Conservation (phyloP, 64 coral and sea anemone species). For the Catalaphyllia jardinei region DNA sequence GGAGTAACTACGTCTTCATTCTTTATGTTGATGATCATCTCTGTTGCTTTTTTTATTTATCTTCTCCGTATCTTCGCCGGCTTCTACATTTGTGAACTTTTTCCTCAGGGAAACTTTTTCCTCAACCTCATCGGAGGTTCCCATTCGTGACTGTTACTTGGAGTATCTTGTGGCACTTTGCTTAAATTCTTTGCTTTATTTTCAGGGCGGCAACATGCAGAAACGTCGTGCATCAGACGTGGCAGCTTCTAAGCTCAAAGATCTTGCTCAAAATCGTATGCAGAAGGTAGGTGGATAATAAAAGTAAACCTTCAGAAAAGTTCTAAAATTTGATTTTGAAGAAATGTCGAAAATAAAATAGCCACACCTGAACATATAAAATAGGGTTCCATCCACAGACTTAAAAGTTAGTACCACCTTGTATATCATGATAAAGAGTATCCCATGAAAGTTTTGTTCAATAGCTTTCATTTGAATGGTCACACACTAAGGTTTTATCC, state of each 20-base stretch:
- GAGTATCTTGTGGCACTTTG: not conserved
- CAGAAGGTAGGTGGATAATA: not conserved
- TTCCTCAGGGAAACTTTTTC: too few species aligned
- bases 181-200: not conserved
- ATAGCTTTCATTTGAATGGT: too few species aligned
- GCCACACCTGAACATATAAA: too few species aligned
- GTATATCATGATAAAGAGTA: too few species aligned
- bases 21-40: not conserved
- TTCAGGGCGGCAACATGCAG: slow-evolving; percentile 31
- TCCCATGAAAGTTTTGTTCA: too few species aligned
- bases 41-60: not conserved
- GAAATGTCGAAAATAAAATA: not conserved
- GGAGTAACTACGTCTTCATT: not conserved
- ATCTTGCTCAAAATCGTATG: slow-evolving; percentile 14
- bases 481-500: too few species aligned
- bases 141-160: not conserved
- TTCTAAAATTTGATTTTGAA: not conserved
- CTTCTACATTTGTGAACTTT: not conserved
- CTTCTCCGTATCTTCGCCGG: not conserved
- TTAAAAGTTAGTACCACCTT: too few species aligned
- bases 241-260: slow-evolving; percentile 8
- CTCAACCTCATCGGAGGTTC: not conserved
- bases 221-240: slow-evolving; percentile 35
- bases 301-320: not conserved
- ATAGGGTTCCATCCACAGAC: too few species aligned